phyloP scores from a whole-genome alignment of 2,797 vertebrate genomes.

The Choloepus didactylus region DNA sequence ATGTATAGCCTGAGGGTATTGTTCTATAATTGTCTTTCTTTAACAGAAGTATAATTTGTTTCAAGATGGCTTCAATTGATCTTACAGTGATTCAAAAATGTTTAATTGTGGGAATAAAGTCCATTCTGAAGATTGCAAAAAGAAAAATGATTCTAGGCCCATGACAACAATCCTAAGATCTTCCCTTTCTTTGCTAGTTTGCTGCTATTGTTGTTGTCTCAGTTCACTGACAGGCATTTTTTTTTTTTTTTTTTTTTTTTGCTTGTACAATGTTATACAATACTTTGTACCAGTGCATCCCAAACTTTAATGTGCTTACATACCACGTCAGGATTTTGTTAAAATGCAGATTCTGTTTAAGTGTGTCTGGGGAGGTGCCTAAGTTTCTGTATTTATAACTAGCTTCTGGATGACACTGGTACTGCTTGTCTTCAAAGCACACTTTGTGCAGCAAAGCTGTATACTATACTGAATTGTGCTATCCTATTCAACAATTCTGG shows the following conservation, averaged over 20 bases:
- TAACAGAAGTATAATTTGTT: conserved; percentile 69
- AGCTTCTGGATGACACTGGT: background rate
- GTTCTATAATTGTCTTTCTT: conserved; percentile 73
- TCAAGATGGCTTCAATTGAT: conserved; percentile 63
- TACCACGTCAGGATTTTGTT: background rate
- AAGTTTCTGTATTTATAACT: background rate
- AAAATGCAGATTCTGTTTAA: background rate
- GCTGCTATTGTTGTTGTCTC: background rate
- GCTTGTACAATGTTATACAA: background rate
- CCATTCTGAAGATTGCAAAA: background rate
- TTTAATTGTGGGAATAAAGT: background rate
- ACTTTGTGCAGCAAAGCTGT: background rate
- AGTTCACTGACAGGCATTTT: background rate
- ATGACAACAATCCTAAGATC: background rate
- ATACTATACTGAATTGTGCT: background rate
- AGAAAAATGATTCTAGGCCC: conserved; percentile 58
- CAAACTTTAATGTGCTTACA: background rate
- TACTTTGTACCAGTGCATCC: background rate
- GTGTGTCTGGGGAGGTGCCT: background rate
- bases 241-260: background rate
- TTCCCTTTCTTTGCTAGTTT: background rate
- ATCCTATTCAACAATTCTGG: background rate
- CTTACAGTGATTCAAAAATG: conserved; percentile 63
- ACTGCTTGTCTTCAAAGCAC: background rate
- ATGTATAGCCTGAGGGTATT: conserved; percentile 73